These are phyloP conservation scores for Vanacampus margaritifer DNA, from an alignment of 2,113 vertebrate species.

Conservation along the genomic window DNA sequence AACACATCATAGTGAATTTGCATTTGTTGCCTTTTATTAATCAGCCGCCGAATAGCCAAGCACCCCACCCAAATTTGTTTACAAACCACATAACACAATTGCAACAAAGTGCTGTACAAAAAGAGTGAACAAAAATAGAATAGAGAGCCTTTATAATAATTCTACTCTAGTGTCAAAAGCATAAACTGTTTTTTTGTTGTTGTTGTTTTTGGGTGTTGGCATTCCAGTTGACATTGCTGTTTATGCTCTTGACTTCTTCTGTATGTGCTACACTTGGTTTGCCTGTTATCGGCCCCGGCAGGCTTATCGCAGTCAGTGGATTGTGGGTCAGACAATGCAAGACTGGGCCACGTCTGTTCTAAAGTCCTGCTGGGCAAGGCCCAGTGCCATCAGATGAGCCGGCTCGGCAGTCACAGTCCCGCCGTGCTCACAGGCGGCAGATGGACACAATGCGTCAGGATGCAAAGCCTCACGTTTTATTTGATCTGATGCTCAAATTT, in stretches of 20 bases:
- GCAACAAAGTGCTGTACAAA: no score
- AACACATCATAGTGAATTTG: no score
- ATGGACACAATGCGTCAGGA: constrained; percentile 39
- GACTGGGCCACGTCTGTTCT: constrained; percentile 39
- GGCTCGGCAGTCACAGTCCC: constrained; percentile 18
- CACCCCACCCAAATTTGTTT: no score
- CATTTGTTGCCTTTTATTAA: no score
- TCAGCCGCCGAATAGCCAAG: no score
- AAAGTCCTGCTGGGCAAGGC: constrained; percentile 36
- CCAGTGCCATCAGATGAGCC: constrained; percentile 23
- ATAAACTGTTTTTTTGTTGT: no score
- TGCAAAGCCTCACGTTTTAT: not conserved
- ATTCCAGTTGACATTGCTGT: constrained; percentile 10
- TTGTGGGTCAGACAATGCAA: constrained; percentile 59
- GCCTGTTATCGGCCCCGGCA: constrained; percentile 24
- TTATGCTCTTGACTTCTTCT: constrained; percentile 20
- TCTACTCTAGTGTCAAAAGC: no score
- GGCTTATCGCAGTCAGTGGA: constrained; percentile 29
- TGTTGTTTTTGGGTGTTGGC: not conserved
- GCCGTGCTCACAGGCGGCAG: constrained; percentile 33
- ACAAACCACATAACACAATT: no score
- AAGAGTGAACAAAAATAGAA: no score
- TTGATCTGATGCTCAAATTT: constrained; percentile 18
- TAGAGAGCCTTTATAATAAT: no score
- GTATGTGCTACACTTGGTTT: constrained; percentile 25